Base-by-base conservation (phyloP, 2,888 invertebrate species). In the Ischnura elegans region DNA sequence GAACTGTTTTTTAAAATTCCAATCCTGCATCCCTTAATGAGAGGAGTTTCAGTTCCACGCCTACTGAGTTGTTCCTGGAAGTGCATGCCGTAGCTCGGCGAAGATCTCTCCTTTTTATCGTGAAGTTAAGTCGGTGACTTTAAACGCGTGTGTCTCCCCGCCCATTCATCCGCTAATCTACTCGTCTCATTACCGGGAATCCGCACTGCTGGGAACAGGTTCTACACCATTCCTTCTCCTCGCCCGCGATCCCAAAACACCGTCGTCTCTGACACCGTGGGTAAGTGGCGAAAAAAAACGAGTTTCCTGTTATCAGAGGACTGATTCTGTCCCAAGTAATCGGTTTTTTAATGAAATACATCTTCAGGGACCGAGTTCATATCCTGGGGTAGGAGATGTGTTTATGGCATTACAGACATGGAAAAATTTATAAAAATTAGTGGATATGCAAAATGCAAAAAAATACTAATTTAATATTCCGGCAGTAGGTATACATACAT, bases 141-240 rank as follows among this genome's bases (percentile, higher is more conserved):
- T 61, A 61, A 61, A n/a, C n/a, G 25, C 61, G 51, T 19, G 5
- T 3, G 61, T 61, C 61, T 61, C 61, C 2, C 13, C 51, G 51
- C 51, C 51, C 51, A 51, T 51, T 51, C 61, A 61, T 61, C n/a
- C 61, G 3, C 61, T 25, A 61, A 47, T 13, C 47, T 8, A n/a
- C 61, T n/a, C 61, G n/a, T 61, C 61, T 61, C 61, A 61, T 61
- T 61, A 61, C 61, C 61, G 61, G n/a, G 61, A 61, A 61, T 61
- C 61, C n/a, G 4, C n/a, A n/a, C 8, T n/a, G 61, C 21, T 4
- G n/a, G n/a, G 61, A 61, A n/a, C 61, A 61, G 61, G 61, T 61
- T 61, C n/a, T n/a, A 8, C n/a, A 25, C 61, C 3, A 25, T 3
- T n/a, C 61, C 61, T 3, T n/a, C 61, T 8, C n/a, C 4, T n/a